These are phyloP conservation scores for Platycercus adscitus DNA, from an alignment of 2,113 vertebrate species.

Conservation along the genomic window DNA sequence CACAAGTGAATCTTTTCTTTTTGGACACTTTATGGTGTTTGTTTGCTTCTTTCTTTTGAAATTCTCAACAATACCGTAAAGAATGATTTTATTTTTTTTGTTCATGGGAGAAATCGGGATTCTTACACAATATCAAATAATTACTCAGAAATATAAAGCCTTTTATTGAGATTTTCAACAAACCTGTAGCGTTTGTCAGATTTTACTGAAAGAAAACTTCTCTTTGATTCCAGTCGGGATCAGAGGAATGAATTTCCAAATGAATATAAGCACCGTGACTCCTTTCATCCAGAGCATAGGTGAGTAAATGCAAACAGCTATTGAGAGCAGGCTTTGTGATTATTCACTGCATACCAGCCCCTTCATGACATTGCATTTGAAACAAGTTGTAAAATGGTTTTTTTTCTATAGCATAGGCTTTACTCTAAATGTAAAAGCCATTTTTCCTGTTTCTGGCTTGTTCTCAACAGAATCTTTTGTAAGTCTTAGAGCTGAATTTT, in stretches of 20 bases:
- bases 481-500: background rate
- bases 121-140: background rate
- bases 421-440: background rate
- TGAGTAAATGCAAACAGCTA: constrained; percentile 37
- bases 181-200: background rate
- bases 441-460: background rate
- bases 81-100: background rate
- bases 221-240: constrained; percentile 24
- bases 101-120: background rate
- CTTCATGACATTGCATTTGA: background rate
- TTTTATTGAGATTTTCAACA: background rate
- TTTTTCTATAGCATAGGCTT: background rate
- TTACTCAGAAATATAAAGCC: background rate
- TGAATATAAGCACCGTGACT: constrained; percentile 60
- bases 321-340: background rate
- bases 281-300: constrained; percentile 43
- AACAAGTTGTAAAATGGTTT: background rate
- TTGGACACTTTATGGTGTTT: background rate
- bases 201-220: background rate
- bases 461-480: background rate
- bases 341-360: background rate
- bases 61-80: background rate
- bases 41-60: background rate
- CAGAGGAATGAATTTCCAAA: constrained; percentile 43
- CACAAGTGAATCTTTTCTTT: background rate